Conservation (phyloP, 1,140 invertebrate genomes). For the Calliopsis andreniformis region DNA sequence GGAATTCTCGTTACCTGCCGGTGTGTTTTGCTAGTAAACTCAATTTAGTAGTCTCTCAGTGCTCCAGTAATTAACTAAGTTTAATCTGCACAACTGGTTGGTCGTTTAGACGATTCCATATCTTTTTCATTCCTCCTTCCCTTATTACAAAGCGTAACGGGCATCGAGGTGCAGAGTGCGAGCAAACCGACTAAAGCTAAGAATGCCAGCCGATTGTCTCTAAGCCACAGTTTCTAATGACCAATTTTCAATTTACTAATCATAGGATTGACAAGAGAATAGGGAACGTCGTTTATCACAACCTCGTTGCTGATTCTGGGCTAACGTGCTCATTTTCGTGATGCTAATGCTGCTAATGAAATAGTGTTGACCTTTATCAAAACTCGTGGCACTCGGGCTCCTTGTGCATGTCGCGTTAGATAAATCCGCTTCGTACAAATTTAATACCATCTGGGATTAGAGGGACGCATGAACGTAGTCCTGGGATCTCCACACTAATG, state of each 20-base stretch:
- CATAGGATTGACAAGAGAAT: too few relatives aligned
- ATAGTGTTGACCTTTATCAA: constrained; percentile 32
- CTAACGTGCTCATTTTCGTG: not conserved
- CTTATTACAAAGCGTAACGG: too few relatives aligned
- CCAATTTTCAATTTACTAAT: not conserved
- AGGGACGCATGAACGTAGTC: not conserved
- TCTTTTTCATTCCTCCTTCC: not conserved
- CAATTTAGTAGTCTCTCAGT: constrained; percentile 1
- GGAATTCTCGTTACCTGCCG: not conserved
- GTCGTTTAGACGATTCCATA: not conserved
- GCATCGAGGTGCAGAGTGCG: too few relatives aligned
- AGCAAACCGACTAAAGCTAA: too few relatives aligned
- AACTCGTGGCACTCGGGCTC: not conserved
- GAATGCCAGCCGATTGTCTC: too few relatives aligned
- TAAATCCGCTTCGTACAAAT: constrained; percentile 33
- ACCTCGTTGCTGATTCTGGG: not conserved
- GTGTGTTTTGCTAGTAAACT: constrained; percentile 14
- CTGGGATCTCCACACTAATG: not conserved
- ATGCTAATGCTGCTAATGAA: constrained; percentile 37
- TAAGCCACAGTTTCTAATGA: not conserved
- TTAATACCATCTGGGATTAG: constrained; percentile 19
- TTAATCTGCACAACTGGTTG: not conserved
- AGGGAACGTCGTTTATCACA: not conserved
- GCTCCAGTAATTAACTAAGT: not conserved
- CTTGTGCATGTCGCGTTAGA: constrained; percentile 1